A percentile compares a stretch with the other conserved stretches of the same genome.
These are phyloP conservation scores for Poecilia wingei DNA, from an alignment of 2,797 vertebrate genomes.

Conservation along the genomic window DNA sequence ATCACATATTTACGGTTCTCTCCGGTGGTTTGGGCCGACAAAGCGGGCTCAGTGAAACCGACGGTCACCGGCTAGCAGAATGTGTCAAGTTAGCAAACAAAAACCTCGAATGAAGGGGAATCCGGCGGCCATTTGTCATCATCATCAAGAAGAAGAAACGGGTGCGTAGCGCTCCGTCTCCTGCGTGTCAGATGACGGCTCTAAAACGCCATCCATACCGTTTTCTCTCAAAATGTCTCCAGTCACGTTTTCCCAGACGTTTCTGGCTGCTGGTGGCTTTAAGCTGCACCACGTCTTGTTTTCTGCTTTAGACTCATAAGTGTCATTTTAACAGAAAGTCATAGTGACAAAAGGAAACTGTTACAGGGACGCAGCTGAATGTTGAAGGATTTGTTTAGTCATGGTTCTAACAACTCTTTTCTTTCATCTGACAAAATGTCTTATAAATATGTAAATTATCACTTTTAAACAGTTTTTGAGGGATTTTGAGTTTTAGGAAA, in stretches of 20 bases:
- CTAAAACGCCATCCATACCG: slow-evolving; percentile 33
- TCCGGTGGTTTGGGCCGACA: slow-evolving; percentile 56
- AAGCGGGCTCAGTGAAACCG: slow-evolving; percentile 49
- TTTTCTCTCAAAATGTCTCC: slow-evolving; percentile 23
- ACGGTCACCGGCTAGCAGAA: slow-evolving; percentile 45
- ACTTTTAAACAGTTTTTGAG: background rate
- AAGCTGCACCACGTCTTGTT: slow-evolving; percentile 27
- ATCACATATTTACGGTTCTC: slow-evolving; percentile 87
- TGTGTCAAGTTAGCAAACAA: slow-evolving; percentile 38
- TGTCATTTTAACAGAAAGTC: slow-evolving; percentile 31
- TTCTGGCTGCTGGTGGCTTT: slow-evolving; percentile 43
- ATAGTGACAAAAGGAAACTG: slow-evolving; percentile 29
- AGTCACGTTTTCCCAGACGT: slow-evolving; percentile 43
- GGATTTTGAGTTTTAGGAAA: background rate
- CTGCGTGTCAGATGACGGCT: slow-evolving; percentile 58
- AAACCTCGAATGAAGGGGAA: slow-evolving; percentile 40
- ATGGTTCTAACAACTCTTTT: background rate
- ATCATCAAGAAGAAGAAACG: slow-evolving; percentile 50
- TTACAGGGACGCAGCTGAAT: background rate
- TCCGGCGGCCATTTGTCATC: slow-evolving; percentile 65
- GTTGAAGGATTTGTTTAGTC: background rate
- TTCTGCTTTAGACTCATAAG: slow-evolving; percentile 22
- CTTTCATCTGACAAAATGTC: background rate
- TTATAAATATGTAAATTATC: background rate
- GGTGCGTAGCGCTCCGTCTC: slow-evolving; percentile 29